These are phyloP conservation scores for Macrotrachela quadricornifera DNA, from an alignment of 1,140 invertebrate species.

Conservation along the genomic window DNA sequence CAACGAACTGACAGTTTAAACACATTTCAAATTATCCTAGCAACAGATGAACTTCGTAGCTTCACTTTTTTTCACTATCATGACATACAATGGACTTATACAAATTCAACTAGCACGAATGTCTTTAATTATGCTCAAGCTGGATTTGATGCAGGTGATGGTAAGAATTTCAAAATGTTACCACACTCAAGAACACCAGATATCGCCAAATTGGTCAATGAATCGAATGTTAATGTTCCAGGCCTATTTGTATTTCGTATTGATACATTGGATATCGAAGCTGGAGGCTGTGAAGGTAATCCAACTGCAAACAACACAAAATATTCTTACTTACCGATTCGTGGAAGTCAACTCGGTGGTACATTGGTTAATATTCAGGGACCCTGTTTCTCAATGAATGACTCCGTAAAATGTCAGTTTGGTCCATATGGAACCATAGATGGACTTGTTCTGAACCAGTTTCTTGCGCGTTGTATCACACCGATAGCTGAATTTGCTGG, in stretches of 20 bases:
- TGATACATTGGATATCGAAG: neutral
- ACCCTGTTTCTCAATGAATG: neutral
- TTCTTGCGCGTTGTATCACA: too few relatives aligned
- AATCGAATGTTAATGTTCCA: neutral
- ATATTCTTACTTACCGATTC: neutral
- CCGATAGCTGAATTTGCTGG: too few relatives aligned
- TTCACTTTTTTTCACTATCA: neutral
- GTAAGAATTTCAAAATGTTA: neutral
- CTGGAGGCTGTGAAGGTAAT: neutral
- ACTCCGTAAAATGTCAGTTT: neutral
- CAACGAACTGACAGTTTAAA: neutral
- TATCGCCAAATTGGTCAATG: neutral
- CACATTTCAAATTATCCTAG: neutral
- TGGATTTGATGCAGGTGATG: conserved; percentile 1
- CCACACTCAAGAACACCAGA: neutral
- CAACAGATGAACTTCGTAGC: neutral
- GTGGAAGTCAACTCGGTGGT: neutral
- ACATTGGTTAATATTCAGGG: neutral
- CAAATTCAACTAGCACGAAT: neutral
- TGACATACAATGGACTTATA: neutral
- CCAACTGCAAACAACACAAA: too few relatives aligned
- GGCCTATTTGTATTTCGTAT: neutral
- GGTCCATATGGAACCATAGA: too few relatives aligned
- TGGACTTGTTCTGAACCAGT: too few relatives aligned
- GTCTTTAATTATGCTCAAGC: neutral